Base-by-base conservation (phyloP, 1,140 invertebrate genomes). In the Eriosoma lanigerum region DNA sequence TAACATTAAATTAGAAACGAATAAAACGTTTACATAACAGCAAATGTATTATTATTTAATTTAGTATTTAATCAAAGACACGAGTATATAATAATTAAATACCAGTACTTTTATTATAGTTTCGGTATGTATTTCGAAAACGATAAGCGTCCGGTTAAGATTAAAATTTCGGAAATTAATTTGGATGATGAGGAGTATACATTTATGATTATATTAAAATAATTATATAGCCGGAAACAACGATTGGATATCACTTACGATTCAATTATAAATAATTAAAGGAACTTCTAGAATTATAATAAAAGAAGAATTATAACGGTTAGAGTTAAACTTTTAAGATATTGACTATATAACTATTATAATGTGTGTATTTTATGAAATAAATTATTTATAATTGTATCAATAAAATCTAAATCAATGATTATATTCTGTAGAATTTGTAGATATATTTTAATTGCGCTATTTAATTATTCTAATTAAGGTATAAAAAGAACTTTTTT, bases 91-190 rank as follows among this genome's bases (percentile, higher is more conserved):
- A n/a, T n/a, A n/a, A n/a, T n/a, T n/a, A n/a, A n/a, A n/a, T n/a
- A n/a, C n/a, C n/a, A n/a, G n/a, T n/a, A n/a, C n/a, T n/a, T 46
- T 68, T 46, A 50, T 21, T 29, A 26, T 19, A 29, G 17, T 19
- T n/a, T 52, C 50, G 15, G 9, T 50, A 26, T 29, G 8, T 17
- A 50, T 52, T 29, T 68, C 62, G 66, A 24, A 72, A 50, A 50
- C n/a, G 24, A 52, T 29, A 52, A 50, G 52, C 24, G 50, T 72
- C 29, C 46, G 17, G 48, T 46, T 48, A 24, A 48, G 64, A 24
- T 48, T 44, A 52, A 24, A 72, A 52, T 21, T 52, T 72, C 26
- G 24, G 24, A 72, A 72, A 72, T 72, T 72, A n/a, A 26, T 48
- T 70, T 26, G 15, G 15, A 26, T 8, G 8, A 26, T 19, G 21